These are phyloP conservation scores for Norana najaformis DNA, from an alignment of 2,888 invertebrate genomes.

Conservation along the genomic window DNA sequence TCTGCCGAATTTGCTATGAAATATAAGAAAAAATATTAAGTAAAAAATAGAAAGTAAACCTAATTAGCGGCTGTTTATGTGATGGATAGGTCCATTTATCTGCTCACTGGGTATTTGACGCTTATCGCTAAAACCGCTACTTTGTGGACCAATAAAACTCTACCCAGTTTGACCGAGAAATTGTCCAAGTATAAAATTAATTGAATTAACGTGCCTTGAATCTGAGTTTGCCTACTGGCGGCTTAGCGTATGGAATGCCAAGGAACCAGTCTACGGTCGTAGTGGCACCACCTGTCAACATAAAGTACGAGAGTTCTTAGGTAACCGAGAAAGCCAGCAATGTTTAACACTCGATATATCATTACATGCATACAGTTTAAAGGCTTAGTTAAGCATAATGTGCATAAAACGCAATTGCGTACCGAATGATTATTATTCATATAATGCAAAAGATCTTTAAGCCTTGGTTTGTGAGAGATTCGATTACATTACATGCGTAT, in stretches of 20 bases:
- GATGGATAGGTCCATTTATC: neutral
- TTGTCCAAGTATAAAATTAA: neutral
- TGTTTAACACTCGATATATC: too few relatives aligned
- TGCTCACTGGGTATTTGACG: neutral
- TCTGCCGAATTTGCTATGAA: neutral
- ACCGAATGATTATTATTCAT: neutral
- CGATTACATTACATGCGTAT: too few relatives aligned
- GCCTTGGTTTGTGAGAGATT: neutral
- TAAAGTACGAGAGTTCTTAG: neutral
- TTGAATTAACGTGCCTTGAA: slow-evolving; percentile 36
- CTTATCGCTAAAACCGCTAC: neutral
- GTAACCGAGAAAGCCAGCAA: neutral
- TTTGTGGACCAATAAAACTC: neutral
- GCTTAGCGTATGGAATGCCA: slow-evolving; percentile 43
- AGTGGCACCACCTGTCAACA: slow-evolving; percentile 33
- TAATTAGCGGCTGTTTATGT: neutral
- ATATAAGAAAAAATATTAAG: neutral
- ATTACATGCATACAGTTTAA: neutral
- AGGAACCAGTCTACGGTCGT: slow-evolving; percentile 41
- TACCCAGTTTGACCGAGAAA: neutral
- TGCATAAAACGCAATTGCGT: neutral
- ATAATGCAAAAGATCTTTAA: neutral
- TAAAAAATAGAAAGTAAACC: neutral
- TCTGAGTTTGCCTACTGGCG: slow-evolving; percentile 38
- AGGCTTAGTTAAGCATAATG: neutral